Percentiles rank a stretch among this genome's conserved stretches.
phyloP scores from a whole-genome alignment of 2,797 vertebrate genomes.

The Fundulus diaphanus region DNA sequence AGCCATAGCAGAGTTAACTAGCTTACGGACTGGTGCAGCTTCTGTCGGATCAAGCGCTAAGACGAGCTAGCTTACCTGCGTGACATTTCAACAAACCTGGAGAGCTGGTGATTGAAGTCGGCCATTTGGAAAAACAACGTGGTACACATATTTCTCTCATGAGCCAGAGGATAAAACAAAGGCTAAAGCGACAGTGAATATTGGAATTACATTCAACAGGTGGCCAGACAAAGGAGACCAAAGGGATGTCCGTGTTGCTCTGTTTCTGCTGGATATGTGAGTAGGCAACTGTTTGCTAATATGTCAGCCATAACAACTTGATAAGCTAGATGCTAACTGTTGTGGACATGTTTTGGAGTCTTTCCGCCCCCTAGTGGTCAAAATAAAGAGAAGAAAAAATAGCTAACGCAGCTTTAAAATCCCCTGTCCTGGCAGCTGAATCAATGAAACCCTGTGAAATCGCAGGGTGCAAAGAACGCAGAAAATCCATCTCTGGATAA shows the following conservation, averaged over 20 bases:
- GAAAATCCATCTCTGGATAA: slow-evolving; percentile 64
- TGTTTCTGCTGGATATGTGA: slow-evolving; percentile 82
- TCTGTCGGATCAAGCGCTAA: slow-evolving; percentile 15
- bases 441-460: slow-evolving; percentile 53
- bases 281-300: slow-evolving; percentile 80
- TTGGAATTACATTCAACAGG: slow-evolving; percentile 82
- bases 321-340: slow-evolving; percentile 76
- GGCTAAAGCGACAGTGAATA: slow-evolving; percentile 77
- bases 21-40: background rate
- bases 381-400: slow-evolving; percentile 69
- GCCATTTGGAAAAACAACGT: slow-evolving; percentile 29
- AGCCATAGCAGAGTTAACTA: slow-evolving; percentile 32
- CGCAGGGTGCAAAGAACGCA: slow-evolving; percentile 55
- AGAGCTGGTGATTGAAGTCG: slow-evolving; percentile 30
- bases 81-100: slow-evolving; percentile 33
- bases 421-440: slow-evolving; percentile 67
- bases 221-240: slow-evolving; percentile 81
- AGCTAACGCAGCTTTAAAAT: slow-evolving; percentile 72
- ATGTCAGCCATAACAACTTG: slow-evolving; percentile 74
- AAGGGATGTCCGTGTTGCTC: slow-evolving; percentile 81
- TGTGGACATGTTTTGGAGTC: slow-evolving; percentile 76
- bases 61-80: slow-evolving; percentile 16
- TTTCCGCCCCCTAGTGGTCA: slow-evolving; percentile 80
- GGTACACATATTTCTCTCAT: slow-evolving; percentile 26
- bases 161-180: slow-evolving; percentile 45